phyloP scores from a whole-genome alignment of 2,113 vertebrate species.

The Loxodonta africana region DNA sequence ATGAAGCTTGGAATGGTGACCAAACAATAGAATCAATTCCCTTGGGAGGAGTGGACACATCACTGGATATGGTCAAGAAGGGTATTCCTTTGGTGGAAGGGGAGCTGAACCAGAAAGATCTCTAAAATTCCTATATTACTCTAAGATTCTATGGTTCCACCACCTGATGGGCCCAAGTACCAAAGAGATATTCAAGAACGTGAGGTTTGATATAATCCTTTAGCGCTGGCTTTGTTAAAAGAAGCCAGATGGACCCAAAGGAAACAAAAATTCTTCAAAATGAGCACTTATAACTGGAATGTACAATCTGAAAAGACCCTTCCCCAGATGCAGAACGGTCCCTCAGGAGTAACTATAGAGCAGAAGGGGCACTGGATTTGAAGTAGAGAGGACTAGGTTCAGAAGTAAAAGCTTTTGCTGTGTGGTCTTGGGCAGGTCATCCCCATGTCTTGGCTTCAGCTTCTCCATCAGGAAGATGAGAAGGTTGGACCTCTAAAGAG shows the following conservation, averaged over 20 bases:
- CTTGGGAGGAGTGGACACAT: background rate
- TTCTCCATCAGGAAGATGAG: background rate
- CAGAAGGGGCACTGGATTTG: background rate
- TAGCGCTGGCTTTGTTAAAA: slow-evolving; percentile 18
- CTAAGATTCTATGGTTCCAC: background rate
- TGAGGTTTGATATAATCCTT: background rate
- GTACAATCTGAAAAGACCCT: background rate
- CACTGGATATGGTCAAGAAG: background rate
- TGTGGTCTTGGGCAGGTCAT: background rate
- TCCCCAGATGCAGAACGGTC: background rate
- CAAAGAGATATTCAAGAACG: slow-evolving; percentile 21
- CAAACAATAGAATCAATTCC: background rate
- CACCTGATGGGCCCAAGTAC: background rate
- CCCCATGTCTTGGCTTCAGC: background rate
- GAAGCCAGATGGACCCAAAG: background rate
- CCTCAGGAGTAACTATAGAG: background rate
- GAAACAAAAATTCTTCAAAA: slow-evolving; percentile 19
- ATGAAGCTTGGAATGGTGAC: background rate
- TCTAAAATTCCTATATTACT: slow-evolving; percentile 42
- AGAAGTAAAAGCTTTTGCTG: slow-evolving; percentile 34
- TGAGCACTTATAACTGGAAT: background rate
- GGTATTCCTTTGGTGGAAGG: slow-evolving; percentile 48
- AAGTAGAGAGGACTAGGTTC: background rate
- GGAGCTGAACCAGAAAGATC: background rate
- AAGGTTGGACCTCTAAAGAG: background rate